Base-by-base conservation (phyloP, 2,888 invertebrate genomes). In the Drosophila quinaria region DNA sequence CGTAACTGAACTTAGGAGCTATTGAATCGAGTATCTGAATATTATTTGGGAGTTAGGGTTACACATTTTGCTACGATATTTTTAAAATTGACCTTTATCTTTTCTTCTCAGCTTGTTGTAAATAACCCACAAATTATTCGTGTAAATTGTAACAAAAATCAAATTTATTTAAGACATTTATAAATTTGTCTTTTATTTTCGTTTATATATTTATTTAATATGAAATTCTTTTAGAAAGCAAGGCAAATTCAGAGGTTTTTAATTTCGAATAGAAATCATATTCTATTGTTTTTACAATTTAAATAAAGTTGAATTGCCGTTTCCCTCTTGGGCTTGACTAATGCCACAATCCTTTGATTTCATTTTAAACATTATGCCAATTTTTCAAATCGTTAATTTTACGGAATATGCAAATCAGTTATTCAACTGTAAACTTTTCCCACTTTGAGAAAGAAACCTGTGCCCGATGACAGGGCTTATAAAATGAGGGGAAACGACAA, bases 361-460 rank as follows among this genome's bases (percentile, higher is more conserved):
- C 9, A 4, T 42, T 33, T 22, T 15, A 0, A 31, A 41, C 51
- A 56, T 52, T 60, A 55, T 80, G 83, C 58, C 77, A 70, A 81
- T 89, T 87, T 79, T 74, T 70, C 81, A 74, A 87, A 74, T 72
- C 86, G 71, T 86, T 89, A 89, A 85, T 81, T 85, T 87, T 59
- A 56, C 68, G 51, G 67, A 77, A 89, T 79, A 85, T 88, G 80
- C 83, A 84, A 86, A 86, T 83, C 37, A 74, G 64, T 64, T 66
- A 79, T 71, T 85, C 79, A 69, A 69, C 52, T 79, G 81, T 69
- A 84, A 81, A 72, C 58, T 74, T 80, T 70, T 60, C 49, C 33
- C 51, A 60, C 44, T 46, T 17, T 51, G 56, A 64, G 46, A 51
- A 44, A 49, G 33, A 65, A 37, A 55, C 52, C 60, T 41, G 8